Conservation (phyloP, 2,113 vertebrate genomes). For the Microcebus tavaratra region DNA sequence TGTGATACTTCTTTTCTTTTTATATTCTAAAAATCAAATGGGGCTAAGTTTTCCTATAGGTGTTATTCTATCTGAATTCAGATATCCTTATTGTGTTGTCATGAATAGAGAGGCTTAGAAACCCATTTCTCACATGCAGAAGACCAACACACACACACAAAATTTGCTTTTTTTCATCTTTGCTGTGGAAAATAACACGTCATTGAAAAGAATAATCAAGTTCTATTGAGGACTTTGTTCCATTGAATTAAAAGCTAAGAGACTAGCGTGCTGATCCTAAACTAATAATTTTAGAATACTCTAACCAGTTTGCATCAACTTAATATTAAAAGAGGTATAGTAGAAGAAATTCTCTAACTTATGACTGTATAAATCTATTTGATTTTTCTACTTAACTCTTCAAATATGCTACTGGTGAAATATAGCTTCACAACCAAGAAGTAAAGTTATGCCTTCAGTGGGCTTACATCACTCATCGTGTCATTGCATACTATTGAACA, state of each 20-base stretch:
- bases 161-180: background rate
- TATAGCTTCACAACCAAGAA: background rate
- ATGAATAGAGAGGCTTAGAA: background rate
- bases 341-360: background rate
- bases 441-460: background rate
- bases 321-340: background rate
- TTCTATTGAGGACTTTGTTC: background rate
- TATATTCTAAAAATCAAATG: background rate
- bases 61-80: background rate
- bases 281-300: conserved; percentile 8
- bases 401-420: background rate
- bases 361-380: background rate
- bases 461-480: background rate
- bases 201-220: background rate
- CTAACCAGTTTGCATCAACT: background rate
- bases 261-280: background rate
- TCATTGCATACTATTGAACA: background rate
- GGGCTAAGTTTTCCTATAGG: background rate
- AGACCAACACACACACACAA: background rate
- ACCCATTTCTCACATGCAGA: background rate
- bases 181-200: background rate
- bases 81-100: background rate
- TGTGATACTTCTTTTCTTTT: background rate
- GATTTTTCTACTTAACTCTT: background rate
- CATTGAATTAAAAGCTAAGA: background rate